phyloP scores from a whole-genome alignment of 1,140 invertebrate species.

The Diuraphis noxia region DNA sequence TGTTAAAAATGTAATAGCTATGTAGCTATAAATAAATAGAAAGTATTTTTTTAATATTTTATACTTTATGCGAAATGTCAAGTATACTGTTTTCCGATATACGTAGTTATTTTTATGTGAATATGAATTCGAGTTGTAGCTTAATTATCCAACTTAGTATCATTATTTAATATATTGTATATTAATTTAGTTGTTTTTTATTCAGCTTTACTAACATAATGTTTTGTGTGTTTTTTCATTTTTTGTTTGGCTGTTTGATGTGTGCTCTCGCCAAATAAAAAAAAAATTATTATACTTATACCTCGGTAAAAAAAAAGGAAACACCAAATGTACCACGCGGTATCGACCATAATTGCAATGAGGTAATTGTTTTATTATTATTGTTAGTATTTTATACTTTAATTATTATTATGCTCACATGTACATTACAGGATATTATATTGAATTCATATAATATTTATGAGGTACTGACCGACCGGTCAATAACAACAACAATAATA shows the following conservation, averaged over 20 bases:
- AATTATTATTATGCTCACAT: neutral
- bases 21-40: neutral
- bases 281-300: conserved; percentile 37
- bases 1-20: neutral
- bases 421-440: conserved; percentile 19
- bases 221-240: conserved; percentile 50
- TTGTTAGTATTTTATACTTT: neutral
- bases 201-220: conserved; percentile 53
- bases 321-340: conserved; percentile 89
- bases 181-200: conserved; percentile 49
- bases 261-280: conserved; percentile 52
- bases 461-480: neutral
- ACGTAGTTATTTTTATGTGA: neutral
- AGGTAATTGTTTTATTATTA: conserved; percentile 68
- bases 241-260: conserved; percentile 50
- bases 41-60: neutral
- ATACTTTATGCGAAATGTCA: neutral
- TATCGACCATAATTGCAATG: conserved; percentile 86
- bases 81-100: neutral
- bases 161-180: conserved; percentile 29
- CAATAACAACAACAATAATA: neutral
- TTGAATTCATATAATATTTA: neutral
- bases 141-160: conserved; percentile 22
- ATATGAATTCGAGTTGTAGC: conserved; percentile 37
- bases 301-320: conserved; percentile 63